These are phyloP conservation scores for Drosophila buzzatii DNA, from an alignment of 2,888 invertebrate species.

Conservation along the genomic window DNA sequence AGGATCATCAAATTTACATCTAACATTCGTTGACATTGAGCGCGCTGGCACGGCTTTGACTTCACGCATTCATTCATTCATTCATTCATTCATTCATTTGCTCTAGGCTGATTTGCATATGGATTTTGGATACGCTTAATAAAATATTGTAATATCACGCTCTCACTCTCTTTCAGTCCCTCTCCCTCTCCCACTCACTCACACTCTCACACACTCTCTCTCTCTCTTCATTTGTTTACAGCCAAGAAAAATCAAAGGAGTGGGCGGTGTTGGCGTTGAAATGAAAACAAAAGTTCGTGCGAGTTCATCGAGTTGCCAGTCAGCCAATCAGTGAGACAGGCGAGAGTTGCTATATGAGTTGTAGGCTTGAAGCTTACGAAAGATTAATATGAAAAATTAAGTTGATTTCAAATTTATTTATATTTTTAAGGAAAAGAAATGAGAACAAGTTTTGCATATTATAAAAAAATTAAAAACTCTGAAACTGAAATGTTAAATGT, in stretches of 20 bases:
- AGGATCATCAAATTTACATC: slow-evolving; percentile 59
- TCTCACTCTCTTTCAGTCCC: neutral
- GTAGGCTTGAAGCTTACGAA: neutral
- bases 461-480: too few species aligned
- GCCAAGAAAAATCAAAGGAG: slow-evolving; percentile 1
- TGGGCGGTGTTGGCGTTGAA: slow-evolving; percentile 44
- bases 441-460: too few species aligned
- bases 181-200: neutral
- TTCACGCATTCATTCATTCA: slow-evolving; percentile 53
- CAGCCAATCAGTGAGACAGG: slow-evolving; percentile 32
- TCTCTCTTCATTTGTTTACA: neutral
- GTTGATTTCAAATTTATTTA: neutral
- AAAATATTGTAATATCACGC: slow-evolving; percentile 36
- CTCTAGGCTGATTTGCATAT: slow-evolving; percentile 29
- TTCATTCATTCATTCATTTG: slow-evolving; percentile 58
- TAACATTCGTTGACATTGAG: slow-evolving; percentile 73
- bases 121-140: slow-evolving; percentile 26
- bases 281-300: slow-evolving; percentile 78
- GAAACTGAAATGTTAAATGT: too few species aligned
- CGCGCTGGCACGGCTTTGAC: slow-evolving; percentile 57
- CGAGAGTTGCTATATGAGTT: slow-evolving; percentile 26
- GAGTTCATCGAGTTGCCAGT: slow-evolving; percentile 75
- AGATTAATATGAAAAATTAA: neutral
- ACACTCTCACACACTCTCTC: neutral
- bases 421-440: too few species aligned